A percentile compares a stretch with the other conserved stretches of the same genome.
phyloP scores from a whole-genome alignment of 2,113 vertebrate genomes.

The Leptobrachium ailaonicum region DNA sequence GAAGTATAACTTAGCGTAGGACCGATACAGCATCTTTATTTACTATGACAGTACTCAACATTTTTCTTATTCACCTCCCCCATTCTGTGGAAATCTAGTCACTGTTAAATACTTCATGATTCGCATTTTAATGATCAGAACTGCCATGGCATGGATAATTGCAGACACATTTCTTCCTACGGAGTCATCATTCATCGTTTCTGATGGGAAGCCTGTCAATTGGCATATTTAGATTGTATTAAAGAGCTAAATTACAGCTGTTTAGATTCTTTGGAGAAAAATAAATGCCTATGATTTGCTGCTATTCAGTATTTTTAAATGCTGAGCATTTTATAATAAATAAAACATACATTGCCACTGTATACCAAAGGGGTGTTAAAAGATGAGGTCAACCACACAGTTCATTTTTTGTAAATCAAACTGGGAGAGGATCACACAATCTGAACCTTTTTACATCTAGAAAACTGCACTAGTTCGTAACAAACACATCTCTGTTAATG shows the following conservation, averaged over 20 bases:
- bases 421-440: too few species aligned
- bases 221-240: conserved; percentile 34
- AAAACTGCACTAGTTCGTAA: too few species aligned
- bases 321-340: conserved; percentile 31
- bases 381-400: neutral
- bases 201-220: conserved; percentile 36
- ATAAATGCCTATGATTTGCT: conserved; percentile 40
- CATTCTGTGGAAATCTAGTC: conserved; percentile 20
- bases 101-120: conserved; percentile 36
- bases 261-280: conserved; percentile 17
- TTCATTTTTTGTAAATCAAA: too few species aligned
- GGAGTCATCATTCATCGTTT: conserved; percentile 31
- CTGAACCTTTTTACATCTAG: too few species aligned
- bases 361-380: conserved; percentile 18
- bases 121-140: conserved; percentile 34
- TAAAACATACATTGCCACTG: conserved; percentile 2
- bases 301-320: conserved; percentile 35
- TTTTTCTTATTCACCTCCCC: conserved; percentile 8
- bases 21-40: neutral
- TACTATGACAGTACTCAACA: conserved; percentile 13
- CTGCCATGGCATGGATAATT: conserved; percentile 38
- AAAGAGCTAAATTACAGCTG: conserved; percentile 42
- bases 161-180: conserved; percentile 34
- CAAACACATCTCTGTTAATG: too few species aligned
- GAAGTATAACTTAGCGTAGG: neutral